Evolutionary conservation across 2,113 vertebrate species (phyloP), one percentile per base, ranked within the genome.

Genomic region (Hippocampus mohnikei): DNA sequence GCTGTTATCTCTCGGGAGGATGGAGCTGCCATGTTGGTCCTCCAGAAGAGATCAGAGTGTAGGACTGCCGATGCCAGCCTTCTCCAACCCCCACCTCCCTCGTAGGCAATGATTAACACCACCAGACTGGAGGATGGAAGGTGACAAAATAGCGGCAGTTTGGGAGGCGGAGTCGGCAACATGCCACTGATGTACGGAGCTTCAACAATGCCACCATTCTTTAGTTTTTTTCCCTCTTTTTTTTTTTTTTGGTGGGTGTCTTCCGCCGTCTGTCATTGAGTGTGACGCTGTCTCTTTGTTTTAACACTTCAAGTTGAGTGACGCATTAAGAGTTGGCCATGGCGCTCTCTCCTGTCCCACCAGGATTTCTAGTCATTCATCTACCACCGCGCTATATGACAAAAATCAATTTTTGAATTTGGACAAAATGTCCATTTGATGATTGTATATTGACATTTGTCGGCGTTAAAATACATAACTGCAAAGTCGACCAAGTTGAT

Each of bases 91-190:
- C 70, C 25, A 3, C 25, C 25, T 21, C 40, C 52, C 48, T 42
- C 62, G 40, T 56, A 56, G 48, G 68, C 66, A 83, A 66, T 84
- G 69, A 88, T 89, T 86, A 85, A 86, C 81, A 86, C 75, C 65
- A 81, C 64, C 72, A 75, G 70, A 73, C 48, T 74, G 67, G 78
- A 79, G 68, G 73, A 67, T 55, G 73, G 20, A 25, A 62, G 65
- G 74, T 84, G 80, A 87, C 79, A 84, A 80, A 78, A 75, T 29
- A 61, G 44, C 72, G 37, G n/a, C 23, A 52, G 21, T 61, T 69
- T 52, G 59, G 62, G 69, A 33, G 33, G 55, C 23, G 63, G 77
- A 53, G 59, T 15, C 59, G 66, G 70, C 59, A 66, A 69, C 69
- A 8, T 41, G 61, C 61, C 37, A 41, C 37, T 41, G 61, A 61